Evolutionary conservation across 2,888 invertebrate species (phyloP).

Genomic region (Nomada lathburiana): DNA sequence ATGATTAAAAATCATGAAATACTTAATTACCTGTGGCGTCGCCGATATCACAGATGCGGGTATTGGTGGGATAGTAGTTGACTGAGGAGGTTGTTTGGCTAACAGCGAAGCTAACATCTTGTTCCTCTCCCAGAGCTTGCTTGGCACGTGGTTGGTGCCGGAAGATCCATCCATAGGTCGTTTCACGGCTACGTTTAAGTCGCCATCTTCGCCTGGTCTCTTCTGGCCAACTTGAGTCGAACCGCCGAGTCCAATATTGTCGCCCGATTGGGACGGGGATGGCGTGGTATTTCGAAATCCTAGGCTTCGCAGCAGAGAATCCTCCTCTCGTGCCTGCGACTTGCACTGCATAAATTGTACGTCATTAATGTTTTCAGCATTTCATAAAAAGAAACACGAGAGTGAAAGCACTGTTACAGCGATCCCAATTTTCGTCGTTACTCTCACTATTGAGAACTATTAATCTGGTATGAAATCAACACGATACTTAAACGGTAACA

Average conservation of each 20-base stretch:
- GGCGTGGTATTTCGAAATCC: constrained; percentile 85
- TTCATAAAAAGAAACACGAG: too few relatives aligned
- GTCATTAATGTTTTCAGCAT: not conserved
- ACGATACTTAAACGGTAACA: not conserved
- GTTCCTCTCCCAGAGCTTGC: constrained; percentile 92
- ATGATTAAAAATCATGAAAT: not conserved
- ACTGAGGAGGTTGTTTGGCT: constrained; percentile 90
- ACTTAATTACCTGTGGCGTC: constrained; percentile 87
- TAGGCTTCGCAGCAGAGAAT: constrained; percentile 86
- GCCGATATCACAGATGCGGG: constrained; percentile 88
- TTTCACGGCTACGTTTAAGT: constrained; percentile 85
- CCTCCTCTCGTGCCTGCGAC: constrained; percentile 80
- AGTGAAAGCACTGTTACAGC: too few relatives aligned
- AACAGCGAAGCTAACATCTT: constrained; percentile 93
- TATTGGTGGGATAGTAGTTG: constrained; percentile 88
- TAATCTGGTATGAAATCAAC: not conserved
- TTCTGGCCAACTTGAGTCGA: constrained; percentile 85
- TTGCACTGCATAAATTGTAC: constrained; percentile 24
- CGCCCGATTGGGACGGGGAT: constrained; percentile 86
- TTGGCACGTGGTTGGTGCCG: constrained; percentile 85
- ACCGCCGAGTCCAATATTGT: constrained; percentile 77
- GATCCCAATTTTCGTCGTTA: not conserved
- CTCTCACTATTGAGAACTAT: not conserved
- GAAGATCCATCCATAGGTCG: constrained; percentile 83
- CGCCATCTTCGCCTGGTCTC: constrained; percentile 87